Base-by-base conservation (phyloP, 37 sponge, comb jelly and placozoan species). In the Amphimedon queenslandica region DNA sequence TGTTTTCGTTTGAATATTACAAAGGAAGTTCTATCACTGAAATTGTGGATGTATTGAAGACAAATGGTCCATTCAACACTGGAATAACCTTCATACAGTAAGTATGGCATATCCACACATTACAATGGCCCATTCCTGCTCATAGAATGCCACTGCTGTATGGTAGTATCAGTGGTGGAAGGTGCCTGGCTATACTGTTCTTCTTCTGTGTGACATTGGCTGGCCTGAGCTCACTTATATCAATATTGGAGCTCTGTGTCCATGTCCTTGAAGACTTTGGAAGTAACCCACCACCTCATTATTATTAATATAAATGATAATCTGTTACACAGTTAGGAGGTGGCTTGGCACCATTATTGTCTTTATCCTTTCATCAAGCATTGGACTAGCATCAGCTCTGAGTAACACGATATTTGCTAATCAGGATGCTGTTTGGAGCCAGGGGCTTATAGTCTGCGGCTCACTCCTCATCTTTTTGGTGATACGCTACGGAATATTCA, bases 41-140 rank as follows among this genome's bases (percentile, higher is more conserved):
- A 1, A 77, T 88, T 23, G 69, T 93, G 1, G 57, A 69, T 2
- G 67, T 74, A 2, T 77, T 93, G 2, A 77, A 55, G 18, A 55
- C 76, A 25, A 93, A 80, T 38, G 93, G 93, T 53, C 78, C 77
- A 35, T 86, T 80, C 37, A 93, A 88, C 67, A 93, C 93, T 64
- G 93, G 93, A 2, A 74, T 93, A 36, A 93, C 93, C 0, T 93
- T 93, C 79, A 85, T 93, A 40, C 88, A 91, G 93, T 93, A 10
- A 55, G 77, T 38, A 47, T 47, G 13, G 13, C 53, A 18, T 13
- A 47, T 47, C 53, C 53, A 47, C 13, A 47, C 53, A 47, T 47
- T 47, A 18, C 8, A 18, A 8, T 47, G 13, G 13, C 53, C 8
- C 13, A 18, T 13, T 47, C 13, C 53, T 63, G 16, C 11, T 68